Evolutionary conservation across 2,888 invertebrate genomes (phyloP).

Genomic region (Dolichopus griseipennis): DNA sequence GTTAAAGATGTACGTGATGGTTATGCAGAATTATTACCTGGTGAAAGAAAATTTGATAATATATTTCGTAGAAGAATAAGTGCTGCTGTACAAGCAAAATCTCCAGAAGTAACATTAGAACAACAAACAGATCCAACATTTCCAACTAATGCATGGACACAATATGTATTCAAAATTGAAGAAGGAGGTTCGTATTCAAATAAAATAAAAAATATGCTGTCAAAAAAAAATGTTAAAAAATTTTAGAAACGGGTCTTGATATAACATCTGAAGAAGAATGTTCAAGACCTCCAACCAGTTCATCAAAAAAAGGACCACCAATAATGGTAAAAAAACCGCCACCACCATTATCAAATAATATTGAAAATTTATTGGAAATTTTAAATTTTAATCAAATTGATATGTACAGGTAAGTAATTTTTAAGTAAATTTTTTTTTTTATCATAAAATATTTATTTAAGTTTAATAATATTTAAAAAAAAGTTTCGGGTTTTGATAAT

Average conservation of each 20-base stretch:
- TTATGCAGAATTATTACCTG: constrained; percentile 55
- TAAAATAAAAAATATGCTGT: too few species aligned
- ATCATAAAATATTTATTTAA: too few species aligned
- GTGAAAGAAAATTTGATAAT: constrained; percentile 48
- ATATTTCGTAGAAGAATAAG: constrained; percentile 52
- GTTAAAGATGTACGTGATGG: constrained; percentile 56
- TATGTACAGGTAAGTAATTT: constrained; percentile 37
- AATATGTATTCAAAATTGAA: constrained; percentile 49
- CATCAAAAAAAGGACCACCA: constrained; percentile 32
- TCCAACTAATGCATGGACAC: constrained; percentile 61
- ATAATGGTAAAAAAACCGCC: constrained; percentile 21
- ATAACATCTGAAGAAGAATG: constrained; percentile 33
- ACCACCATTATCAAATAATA: constrained; percentile 34
- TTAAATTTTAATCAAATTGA: constrained; percentile 43
- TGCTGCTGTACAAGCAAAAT: constrained; percentile 51
- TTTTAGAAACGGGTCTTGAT: constrained; percentile 29
- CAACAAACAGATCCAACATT: constrained; percentile 62
- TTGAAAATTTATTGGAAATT: constrained; percentile 33
- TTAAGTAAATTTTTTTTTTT: too few species aligned
- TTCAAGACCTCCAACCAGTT: constrained; percentile 21
- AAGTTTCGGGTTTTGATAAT: too few species aligned
- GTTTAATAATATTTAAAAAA: too few species aligned
- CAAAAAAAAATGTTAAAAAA: neutral
- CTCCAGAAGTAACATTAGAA: constrained; percentile 42
- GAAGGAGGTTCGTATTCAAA: constrained; percentile 30